Evolutionary conservation across 1,140 invertebrate species (phyloP), one percentile per base, ranked within the genome.

Genomic region (Cephus cinctus): DNA sequence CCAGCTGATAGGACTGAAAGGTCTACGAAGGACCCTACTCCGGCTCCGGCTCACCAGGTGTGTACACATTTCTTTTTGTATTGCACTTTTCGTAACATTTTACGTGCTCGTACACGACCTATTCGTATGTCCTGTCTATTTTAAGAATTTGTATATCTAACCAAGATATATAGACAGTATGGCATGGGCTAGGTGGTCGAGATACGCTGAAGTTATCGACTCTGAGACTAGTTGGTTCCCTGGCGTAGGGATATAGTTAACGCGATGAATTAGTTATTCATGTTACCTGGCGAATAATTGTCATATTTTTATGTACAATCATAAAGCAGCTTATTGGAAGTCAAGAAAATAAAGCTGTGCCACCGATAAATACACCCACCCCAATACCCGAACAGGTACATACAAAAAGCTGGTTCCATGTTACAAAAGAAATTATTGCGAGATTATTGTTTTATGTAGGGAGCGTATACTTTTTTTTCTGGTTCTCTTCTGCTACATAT

Each of bases 381-480:
- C n/a, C 71, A 63, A 75, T 76, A 61, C 64, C 75, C 21, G 77
- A 78, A 45, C 75, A 79, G 76, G 77, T 78, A 76, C 52, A 38
- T 11, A 9, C 25, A n/a, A n/a, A n/a, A n/a, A n/a, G n/a, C n/a
- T n/a, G n/a, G n/a, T n/a, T n/a, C n/a, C n/a, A n/a, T n/a, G n/a
- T n/a, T n/a, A n/a, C n/a, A n/a, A n/a, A n/a, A n/a, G n/a, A n/a
- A 30, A 8, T 43, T n/a, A 16, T 34, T 50, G 9, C 6, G 18
- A 16, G 21, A 44, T 39, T 38, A 44, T 35, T 36, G 14, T 12
- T 39, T 34, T 31, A 11, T n/a, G n/a, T n/a, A n/a, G n/a, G n/a
- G n/a, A n/a, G n/a, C n/a, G n/a, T n/a, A n/a, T n/a, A n/a, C n/a
- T n/a, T 45, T 45, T 31, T 36, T 36, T 36, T 46, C 25, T 47